Evolutionary conservation across 2,888 invertebrate species (phyloP), one percentile per base, ranked within the genome.

Genomic region (Leucoptera coffeella): DNA sequence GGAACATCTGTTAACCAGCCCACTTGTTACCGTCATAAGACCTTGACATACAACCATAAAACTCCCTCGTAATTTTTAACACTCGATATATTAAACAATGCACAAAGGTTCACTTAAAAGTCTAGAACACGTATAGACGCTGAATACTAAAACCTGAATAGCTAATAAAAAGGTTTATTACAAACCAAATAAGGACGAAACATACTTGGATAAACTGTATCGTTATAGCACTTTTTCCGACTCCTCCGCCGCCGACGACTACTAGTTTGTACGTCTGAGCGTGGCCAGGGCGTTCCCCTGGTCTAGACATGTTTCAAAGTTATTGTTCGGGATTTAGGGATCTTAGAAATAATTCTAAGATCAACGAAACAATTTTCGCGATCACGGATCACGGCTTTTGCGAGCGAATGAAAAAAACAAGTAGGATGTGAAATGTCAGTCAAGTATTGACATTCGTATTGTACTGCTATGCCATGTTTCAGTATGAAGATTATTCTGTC

Each of bases 201-300:
- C 43, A 55, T 76, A 94, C 95, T 85, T 95, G 95, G 56, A 96
- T 95, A 69, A 96, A 97, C 71, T 97, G 96, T 61, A 97, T 90
- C 41, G 96, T 97, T 52, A 96, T 85, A 41, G 96, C 95, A 47
- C 93, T 94, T 76, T 97, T 97, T 46, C 97, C 97, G 39, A 97
- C 97, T 47, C 96, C 96, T 38, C 97, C 97, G 29, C 93, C 94
- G 33, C 97, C 96, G 39, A 96, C 94, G 34, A 97, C 95, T 31
- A 96, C 96, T 43, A 97, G 74, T 73, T 94, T 92, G 58, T 88
- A 91, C 23, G 86, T 88, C 55, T 86, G 86, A 35, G 83, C 81
- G 58, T 82, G 85, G 46, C 46, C 59, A 14, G 64, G 61, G 45
- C 67, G 59, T 36, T 69, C 71, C 30, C 57, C 58, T 25, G 55